phyloP scores from a whole-genome alignment of 2,888 invertebrate species.

The Lucinisca nassula region DNA sequence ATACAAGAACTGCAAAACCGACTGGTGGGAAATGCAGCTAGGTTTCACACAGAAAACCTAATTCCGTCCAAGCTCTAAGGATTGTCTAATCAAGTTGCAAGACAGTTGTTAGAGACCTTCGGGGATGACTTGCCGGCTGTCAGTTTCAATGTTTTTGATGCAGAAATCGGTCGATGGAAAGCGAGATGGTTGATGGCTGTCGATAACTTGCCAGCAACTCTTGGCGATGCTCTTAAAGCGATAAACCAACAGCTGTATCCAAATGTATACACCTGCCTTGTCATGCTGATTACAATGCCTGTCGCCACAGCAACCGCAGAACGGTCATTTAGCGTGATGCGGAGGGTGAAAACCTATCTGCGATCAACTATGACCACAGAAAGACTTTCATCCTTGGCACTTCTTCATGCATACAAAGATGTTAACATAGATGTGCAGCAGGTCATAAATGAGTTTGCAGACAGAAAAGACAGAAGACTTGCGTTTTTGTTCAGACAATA shows the following conservation, averaged over 20 bases:
- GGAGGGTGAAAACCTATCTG: slow-evolving; percentile 52
- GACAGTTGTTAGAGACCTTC: background rate
- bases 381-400: slow-evolving; percentile 35
- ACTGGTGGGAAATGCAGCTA: background rate
- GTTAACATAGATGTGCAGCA: background rate
- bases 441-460: background rate
- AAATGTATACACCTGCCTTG: slow-evolving; percentile 23
- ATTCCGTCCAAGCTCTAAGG: slow-evolving; percentile 19
- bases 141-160: background rate
- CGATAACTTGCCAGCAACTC: background rate
- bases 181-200: slow-evolving; percentile 23
- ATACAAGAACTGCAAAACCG: slow-evolving; percentile 20
- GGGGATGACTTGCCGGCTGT: background rate
- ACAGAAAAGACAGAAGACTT: background rate
- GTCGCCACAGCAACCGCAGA: slow-evolving; percentile 43
- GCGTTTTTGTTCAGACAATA: background rate
- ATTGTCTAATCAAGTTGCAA: background rate
- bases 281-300: slow-evolving; percentile 41
- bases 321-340: slow-evolving; percentile 37
- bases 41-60: background rate
- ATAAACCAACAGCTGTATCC: slow-evolving; percentile 43
- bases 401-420: slow-evolving; percentile 42
- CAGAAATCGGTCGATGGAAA: slow-evolving; percentile 37
- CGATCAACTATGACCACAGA: slow-evolving; percentile 55
- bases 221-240: slow-evolving; percentile 14